Percentiles rank a stretch among this genome's conserved stretches.
phyloP scores from a whole-genome alignment of 2,113 vertebrate species.

The Ceratotherium simum region DNA sequence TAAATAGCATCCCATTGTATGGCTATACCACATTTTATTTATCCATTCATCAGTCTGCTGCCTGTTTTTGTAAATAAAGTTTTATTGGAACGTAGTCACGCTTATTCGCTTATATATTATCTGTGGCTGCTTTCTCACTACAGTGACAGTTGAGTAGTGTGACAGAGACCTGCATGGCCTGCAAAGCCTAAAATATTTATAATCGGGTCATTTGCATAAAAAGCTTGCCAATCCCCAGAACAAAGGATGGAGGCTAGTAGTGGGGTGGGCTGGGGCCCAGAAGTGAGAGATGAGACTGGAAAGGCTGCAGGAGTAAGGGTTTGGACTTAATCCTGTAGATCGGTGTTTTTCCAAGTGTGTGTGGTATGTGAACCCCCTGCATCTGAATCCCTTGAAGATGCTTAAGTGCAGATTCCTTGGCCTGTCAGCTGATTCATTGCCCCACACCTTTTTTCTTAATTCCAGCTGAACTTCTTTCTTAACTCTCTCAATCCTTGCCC shows the following conservation, averaged over 20 bases:
- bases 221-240: background rate
- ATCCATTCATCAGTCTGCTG: background rate
- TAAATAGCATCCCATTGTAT: background rate
- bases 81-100: background rate
- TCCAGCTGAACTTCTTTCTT: background rate
- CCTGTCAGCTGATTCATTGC: background rate
- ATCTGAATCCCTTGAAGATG: background rate
- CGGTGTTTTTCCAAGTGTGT: background rate
- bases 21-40: background rate
- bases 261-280: no score
- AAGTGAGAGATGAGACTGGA: background rate
- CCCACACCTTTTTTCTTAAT: background rate
- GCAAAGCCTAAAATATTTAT: constrained; percentile 17
- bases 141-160: background rate
- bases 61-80: constrained; percentile 53
- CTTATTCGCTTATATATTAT: background rate
- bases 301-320: background rate
- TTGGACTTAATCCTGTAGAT: background rate
- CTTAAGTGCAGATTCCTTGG: background rate
- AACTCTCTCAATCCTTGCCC: background rate
- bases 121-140: background rate
- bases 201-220: background rate
- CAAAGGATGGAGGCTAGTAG: background rate
- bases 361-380: background rate
- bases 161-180: background rate